Conservation (phyloP, 2,888 invertebrate species). For the Dolichomitus sp. region DNA sequence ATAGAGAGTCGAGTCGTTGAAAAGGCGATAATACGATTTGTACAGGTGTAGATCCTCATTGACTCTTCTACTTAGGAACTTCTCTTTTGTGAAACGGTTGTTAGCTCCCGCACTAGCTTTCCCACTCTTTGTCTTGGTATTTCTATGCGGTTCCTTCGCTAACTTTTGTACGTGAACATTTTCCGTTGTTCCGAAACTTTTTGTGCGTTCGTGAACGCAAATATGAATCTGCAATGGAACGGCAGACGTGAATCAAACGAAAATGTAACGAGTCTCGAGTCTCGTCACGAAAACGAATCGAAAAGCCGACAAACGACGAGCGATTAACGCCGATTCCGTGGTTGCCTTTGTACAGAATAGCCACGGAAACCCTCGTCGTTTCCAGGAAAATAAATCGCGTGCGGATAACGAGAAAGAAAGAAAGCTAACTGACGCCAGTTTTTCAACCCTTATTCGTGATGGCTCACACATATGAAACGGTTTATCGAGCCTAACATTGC, state of each 20-base stretch:
- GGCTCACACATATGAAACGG: slow-evolving; percentile 38
- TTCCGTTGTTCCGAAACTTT: slow-evolving; percentile 13
- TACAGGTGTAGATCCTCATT: slow-evolving; percentile 32
- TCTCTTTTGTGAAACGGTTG: slow-evolving; percentile 18
- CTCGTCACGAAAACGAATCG: slow-evolving; percentile 31
- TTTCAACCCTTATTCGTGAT: slow-evolving; percentile 52
- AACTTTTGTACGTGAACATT: background rate
- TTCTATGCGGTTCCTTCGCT: slow-evolving; percentile 1
- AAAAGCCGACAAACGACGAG: slow-evolving; percentile 61
- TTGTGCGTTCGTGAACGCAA: slow-evolving; percentile 16
- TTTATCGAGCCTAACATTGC: slow-evolving; percentile 26
- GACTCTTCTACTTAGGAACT: slow-evolving; percentile 52
- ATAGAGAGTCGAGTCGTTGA: slow-evolving; percentile 25
- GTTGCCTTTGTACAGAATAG: slow-evolving; percentile 44
- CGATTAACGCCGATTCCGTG: slow-evolving; percentile 70
- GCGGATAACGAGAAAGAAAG: slow-evolving; percentile 71
- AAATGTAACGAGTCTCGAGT: slow-evolving; percentile 41
- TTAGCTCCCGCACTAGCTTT: slow-evolving; percentile 31
- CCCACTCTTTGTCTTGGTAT: background rate
- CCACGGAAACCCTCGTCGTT: slow-evolving; percentile 57
- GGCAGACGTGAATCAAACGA: slow-evolving; percentile 30
- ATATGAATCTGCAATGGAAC: slow-evolving; percentile 26
- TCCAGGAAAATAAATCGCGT: slow-evolving; percentile 78
- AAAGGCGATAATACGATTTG: background rate
- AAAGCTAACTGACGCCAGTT: slow-evolving; percentile 63